Evolutionary conservation across 2,113 vertebrate genomes (phyloP).

Genomic region (Platycercus adscitus): DNA sequence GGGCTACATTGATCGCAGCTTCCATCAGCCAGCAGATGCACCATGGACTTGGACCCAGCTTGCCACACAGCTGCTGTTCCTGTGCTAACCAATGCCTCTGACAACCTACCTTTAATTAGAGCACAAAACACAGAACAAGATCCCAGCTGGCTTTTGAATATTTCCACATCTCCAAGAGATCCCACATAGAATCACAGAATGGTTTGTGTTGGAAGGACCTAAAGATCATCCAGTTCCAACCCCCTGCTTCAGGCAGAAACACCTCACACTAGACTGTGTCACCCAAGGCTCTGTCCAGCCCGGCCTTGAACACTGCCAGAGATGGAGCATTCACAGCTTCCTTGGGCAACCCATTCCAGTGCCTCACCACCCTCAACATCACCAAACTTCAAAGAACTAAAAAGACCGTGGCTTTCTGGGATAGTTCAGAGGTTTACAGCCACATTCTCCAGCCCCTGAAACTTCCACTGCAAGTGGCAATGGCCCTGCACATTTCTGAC

Average conservation of each 20-base stretch:
- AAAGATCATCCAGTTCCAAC: background rate
- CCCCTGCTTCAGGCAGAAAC: background rate
- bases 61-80: background rate
- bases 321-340: background rate
- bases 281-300: background rate
- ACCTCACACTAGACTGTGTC: background rate
- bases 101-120: background rate
- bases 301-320: background rate
- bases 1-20: background rate
- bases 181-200: rapidly evolving
- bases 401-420: background rate
- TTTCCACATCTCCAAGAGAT: background rate
- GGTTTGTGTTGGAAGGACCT: background rate
- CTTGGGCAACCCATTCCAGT: too few species aligned
- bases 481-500: background rate
- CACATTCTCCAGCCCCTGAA: background rate
- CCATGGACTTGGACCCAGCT: background rate
- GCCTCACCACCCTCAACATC: background rate
- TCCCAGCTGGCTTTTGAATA: background rate
- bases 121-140: background rate
- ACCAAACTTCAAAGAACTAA: background rate
- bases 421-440: background rate
- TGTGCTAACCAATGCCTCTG: background rate
- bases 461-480: background rate
- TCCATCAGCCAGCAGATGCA: background rate